A percentile compares a stretch with the other conserved stretches of the same genome.
Evolutionary conservation across 1,140 invertebrate genomes (phyloP).

Genomic region (Drosophila pruinosa): DNA sequence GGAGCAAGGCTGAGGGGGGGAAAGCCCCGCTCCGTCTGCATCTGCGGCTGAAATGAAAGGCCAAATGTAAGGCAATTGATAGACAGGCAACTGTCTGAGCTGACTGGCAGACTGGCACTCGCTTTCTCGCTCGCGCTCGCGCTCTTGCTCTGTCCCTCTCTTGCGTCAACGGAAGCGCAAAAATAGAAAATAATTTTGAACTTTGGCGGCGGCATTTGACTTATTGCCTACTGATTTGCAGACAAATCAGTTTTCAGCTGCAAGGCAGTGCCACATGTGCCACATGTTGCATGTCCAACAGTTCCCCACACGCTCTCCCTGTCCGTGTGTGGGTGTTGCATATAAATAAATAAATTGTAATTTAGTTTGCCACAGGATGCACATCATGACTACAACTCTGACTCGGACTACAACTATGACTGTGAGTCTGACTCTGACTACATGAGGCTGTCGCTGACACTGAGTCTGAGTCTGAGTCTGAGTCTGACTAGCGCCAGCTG

Average conservation of each 20-base stretch:
- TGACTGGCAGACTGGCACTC: conserved; percentile 18
- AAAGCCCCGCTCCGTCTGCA: conserved; percentile 33
- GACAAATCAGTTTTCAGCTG: conserved; percentile 61
- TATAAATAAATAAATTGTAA: conserved; percentile 80
- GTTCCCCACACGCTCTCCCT: background rate
- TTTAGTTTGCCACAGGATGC: conserved; percentile 71
- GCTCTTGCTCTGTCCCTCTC: background rate
- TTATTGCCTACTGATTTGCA: conserved; percentile 78
- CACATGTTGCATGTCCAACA: conserved; percentile 12
- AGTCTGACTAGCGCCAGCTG: conserved; percentile 61
- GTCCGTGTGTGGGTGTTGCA: conserved; percentile 65
- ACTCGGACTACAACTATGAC: background rate
- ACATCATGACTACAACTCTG: conserved; percentile 13
- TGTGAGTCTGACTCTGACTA: background rate
- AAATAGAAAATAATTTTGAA: conserved; percentile 76
- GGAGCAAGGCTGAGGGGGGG: conserved; percentile 1
- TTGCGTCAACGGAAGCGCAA: conserved; percentile 66
- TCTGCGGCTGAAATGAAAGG: conserved; percentile 50
- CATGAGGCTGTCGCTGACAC: no score
- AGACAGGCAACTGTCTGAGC: conserved; percentile 68
- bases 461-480: background rate
- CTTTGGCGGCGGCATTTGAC: conserved; percentile 74
- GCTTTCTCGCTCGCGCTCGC: background rate
- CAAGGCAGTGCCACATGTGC: conserved; percentile 37
- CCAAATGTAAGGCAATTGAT: conserved; percentile 65